These are phyloP conservation scores for Eretmocerus hayati DNA, from an alignment of 2,888 invertebrate species.

Conservation along the genomic window DNA sequence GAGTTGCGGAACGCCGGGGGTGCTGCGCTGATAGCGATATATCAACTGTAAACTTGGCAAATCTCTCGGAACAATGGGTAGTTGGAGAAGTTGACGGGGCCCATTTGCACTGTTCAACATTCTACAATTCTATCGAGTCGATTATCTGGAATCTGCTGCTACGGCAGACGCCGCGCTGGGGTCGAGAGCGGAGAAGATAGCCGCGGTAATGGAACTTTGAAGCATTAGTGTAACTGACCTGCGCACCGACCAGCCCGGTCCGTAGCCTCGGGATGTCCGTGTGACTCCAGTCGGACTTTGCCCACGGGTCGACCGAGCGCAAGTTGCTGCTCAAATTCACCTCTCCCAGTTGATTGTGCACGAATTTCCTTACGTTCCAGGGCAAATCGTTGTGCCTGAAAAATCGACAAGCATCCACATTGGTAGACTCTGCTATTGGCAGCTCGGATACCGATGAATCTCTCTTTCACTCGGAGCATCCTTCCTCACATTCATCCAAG, in stretches of 20 bases:
- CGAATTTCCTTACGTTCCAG: slow-evolving; percentile 84
- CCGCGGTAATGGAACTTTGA: neutral
- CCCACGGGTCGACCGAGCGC: slow-evolving; percentile 72
- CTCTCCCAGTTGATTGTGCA: slow-evolving; percentile 60
- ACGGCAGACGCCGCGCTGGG: neutral
- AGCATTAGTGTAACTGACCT: slow-evolving; percentile 56
- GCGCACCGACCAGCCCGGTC: slow-evolving; percentile 80
- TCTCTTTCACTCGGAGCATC: no score
- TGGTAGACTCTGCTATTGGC: neutral
- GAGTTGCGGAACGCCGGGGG: no score
- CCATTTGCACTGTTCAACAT: no score
- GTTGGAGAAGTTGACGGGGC: no score
- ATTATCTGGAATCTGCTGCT: neutral
- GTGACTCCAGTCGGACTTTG: slow-evolving; percentile 82
- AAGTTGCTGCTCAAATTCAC: slow-evolving; percentile 45
- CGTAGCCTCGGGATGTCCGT: slow-evolving; percentile 82
- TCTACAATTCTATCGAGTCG: no score
- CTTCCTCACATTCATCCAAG: no score
- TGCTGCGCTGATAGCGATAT: no score
- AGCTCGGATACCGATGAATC: neutral
- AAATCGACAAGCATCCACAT: neutral
- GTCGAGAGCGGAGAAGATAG: neutral
- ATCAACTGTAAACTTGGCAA: no score
- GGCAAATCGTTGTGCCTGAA: slow-evolving; percentile 74
- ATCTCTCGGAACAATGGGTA: no score